Base-by-base conservation (phyloP, 2,797 vertebrate species). In the Fundulus diaphanus region DNA sequence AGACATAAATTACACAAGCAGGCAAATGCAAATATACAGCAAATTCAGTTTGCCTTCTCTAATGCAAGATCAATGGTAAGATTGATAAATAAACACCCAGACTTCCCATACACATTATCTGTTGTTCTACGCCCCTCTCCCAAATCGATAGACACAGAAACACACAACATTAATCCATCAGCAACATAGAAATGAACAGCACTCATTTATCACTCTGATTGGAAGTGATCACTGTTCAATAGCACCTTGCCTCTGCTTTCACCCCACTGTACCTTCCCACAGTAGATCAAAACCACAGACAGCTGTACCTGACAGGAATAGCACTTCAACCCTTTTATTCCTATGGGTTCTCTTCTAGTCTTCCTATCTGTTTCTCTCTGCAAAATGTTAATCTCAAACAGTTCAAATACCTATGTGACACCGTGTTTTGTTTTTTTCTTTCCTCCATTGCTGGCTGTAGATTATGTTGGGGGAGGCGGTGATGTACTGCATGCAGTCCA, bases 401-500 rank as follows among this genome's bases (percentile, higher is more conserved):
- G 29, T 35, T 24, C 44, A 51, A 46, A 65, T n/a, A 3, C 12
- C 9, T n/a, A 20, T 29, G 40, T 68, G 20, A 1, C 5, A 13
- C 16, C 40, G 8, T 70, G 22, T 72, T 22, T 52, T 35, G n/a
- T n/a, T n/a, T n/a, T n/a, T 13, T 3, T 44, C 2, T 6, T 40
- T 31, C 46, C 24, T 68, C 31, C 24, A 12, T 5, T 29, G 70
- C 54, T 70, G 2, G 73, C 40, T 63, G 15, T 67, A 99, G 98
- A 98, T 99, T 84, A 99, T 99, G 98, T 90, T 97, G 22, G 98
- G 97, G 9, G 98, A 99, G 85, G 98, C 96, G 46, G 71, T 98
- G 69, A 95, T 97, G 81, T 99, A 98, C 93, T 99, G 98, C 72
- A 92, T 97, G 93, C 97, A 98, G 90, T 97, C 97, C 71, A 93